Evolutionary conservation across 2,113 vertebrate genomes (phyloP), one percentile per base, ranked within the genome.

Genomic region (Callospermophilus lateralis): DNA sequence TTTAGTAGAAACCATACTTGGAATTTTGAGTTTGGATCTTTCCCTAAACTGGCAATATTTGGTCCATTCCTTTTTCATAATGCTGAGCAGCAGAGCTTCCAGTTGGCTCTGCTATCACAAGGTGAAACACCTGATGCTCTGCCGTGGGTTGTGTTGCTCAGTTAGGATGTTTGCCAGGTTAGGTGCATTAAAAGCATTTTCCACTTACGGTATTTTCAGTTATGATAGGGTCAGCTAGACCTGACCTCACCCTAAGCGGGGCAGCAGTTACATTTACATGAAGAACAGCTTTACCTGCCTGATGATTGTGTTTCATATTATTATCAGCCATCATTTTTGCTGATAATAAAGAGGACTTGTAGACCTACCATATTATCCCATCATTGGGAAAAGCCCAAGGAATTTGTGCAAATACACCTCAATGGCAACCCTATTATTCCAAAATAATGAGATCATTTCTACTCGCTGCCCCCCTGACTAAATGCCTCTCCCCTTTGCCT

Each of bases 371-470:
- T 13, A 61, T 22, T 55, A 4, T 34, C 37, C 39, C n/a, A 22
- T 30, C 22, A 9, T 30, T 39, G 24, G 24, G 34, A 77, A 48
- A 80, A 34, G 53, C 26, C 48, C 19, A 26, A 65, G 55, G 37
- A 68, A 68, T 70, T 30, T 93, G 37, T 17, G 42, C 63, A 93
- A 72, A 70, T 30, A 45, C 45, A 76, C 13, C 26, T 78, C 68
- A 0, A 10, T 1, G 68, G 72, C 17, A 53, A n/a, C 4, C 22
- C 53, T 8, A 2, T 1, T 74, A 5, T 16, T 11, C 30, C 53
- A 24, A 65, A 39, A 79, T 13, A 85, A 67, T 88, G 88, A 78
- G 32, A 20, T 70, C 22, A 61, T 53, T 89, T 78, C 28, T 30
- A 22, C 6, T 39, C 11, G 6, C 39, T 22, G 8, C 19, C 63